Evolutionary conservation across 1,140 invertebrate genomes (phyloP).

Genomic region (Papilio polytes): DNA sequence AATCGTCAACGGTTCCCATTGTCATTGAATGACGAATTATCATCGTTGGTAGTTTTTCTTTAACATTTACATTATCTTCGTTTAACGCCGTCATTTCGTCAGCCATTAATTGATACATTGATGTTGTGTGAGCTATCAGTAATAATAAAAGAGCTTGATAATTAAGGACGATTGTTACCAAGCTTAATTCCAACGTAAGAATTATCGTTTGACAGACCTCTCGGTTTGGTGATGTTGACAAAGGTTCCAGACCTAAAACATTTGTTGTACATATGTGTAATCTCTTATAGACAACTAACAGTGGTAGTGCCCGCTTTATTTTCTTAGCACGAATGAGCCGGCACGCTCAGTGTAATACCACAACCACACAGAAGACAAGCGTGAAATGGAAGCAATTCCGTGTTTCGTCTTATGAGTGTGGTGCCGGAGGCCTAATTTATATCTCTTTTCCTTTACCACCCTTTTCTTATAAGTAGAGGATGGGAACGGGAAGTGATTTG

Average conservation of each 20-base stretch:
- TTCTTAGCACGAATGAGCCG: no score
- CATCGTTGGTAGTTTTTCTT: conserved; percentile 50
- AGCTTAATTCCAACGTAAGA: conserved; percentile 52
- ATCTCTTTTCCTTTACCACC: no score
- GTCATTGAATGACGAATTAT: conserved; percentile 60
- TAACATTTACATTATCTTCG: conserved; percentile 48
- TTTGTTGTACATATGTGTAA: background rate
- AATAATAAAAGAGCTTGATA: conserved; percentile 65
- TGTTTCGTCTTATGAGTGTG: no score
- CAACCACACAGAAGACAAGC: no score
- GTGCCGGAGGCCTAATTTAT: no score
- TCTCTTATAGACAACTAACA: no score
- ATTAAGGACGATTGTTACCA: conserved; percentile 57
- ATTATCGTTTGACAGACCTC: conserved; percentile 59
- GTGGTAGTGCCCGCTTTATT: no score
- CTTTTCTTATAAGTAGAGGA: no score
- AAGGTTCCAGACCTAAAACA: conserved; percentile 61
- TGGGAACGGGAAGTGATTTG: no score
- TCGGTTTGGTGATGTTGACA: conserved; percentile 55
- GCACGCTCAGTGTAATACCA: no score
- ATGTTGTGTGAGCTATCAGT: conserved; percentile 64
- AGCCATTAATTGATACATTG: conserved; percentile 64
- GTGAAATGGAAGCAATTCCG: no score
- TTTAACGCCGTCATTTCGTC: conserved; percentile 60
- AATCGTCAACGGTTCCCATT: conserved; percentile 52